Evolutionary conservation across 2,797 vertebrate species (phyloP), one percentile per base, ranked within the genome.

Genomic region (Halcyon badia): DNA sequence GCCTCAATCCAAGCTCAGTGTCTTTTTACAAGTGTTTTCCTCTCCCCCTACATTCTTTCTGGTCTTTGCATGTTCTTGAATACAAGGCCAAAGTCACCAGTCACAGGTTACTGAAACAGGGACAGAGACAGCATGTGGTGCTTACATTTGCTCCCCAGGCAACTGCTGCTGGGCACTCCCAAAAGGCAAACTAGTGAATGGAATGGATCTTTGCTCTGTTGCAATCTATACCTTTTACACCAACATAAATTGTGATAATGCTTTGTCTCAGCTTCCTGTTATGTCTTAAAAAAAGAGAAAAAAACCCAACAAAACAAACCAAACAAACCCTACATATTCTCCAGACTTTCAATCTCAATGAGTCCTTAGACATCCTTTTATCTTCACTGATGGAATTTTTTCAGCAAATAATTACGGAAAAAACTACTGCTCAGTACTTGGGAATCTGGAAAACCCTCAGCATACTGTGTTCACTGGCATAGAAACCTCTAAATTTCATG

Each of bases 381-480:
- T 58, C 30, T 51, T 54, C 37, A 48, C 6, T 14, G 11, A 76
- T 21, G 7, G 7, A 49, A 35, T 44, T 61, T 57, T 3, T n/a
- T 21, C 24, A 56, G 8, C 5, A 54, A 79, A 26, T 30, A 70
- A 39, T 42, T 62, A 30, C 22, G 28, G 24, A 52, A 57, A 83
- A 83, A 83, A 46, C 6, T 37, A 35, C 13, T 44, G 7, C 39
- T 83, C 28, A 41, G 33, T 26, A 30, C 37, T 69, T 72, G 37
- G 46, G 8, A 81, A 52, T 8, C 4, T 71, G 39, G 14, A 77
- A 95, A 86, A 25, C 15, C 5, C 22, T 57, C 5, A 41, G 33
- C 11, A 5, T 68, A 13, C 61, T 48, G 17, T 1, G 1, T 28
- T 18, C 4, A 30, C 10, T 58, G 10, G 3, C 48, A 71, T 2